Evolutionary conservation across 2,113 vertebrate genomes (phyloP).

Genomic region (Ceyx margarethae): DNA sequence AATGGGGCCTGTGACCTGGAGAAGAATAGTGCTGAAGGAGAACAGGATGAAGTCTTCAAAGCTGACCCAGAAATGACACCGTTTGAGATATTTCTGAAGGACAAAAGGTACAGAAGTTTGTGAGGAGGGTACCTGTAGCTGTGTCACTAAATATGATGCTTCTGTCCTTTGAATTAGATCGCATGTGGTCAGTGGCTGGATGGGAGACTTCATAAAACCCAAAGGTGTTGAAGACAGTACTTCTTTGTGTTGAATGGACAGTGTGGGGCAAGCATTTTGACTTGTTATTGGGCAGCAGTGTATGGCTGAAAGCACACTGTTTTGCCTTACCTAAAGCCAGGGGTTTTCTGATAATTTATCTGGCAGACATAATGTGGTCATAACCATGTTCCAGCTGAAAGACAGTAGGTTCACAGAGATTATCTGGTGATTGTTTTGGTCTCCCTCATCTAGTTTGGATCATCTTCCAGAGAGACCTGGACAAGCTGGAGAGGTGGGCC

Average conservation of each 20-base stretch:
- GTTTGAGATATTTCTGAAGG: conserved; percentile 92
- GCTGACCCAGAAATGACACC: conserved; percentile 75
- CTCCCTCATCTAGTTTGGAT: background rate
- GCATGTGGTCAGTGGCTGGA: background rate
- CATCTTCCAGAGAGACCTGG: no score
- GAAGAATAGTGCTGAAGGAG: conserved; percentile 51
- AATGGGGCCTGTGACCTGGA: conserved; percentile 60
- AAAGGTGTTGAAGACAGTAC: background rate
- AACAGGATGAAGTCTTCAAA: conserved; percentile 45
- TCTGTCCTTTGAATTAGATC: background rate
- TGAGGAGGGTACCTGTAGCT: background rate
- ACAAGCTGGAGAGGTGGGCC: no score
- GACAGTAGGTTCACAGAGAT: background rate
- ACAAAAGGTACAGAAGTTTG: conserved; percentile 80
- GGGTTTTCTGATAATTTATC: background rate
- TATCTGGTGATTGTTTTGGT: background rate
- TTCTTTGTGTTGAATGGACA: background rate
- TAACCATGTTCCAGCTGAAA: background rate
- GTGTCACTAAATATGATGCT: background rate
- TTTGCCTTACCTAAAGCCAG: background rate
- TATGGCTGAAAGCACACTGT: fast-evolving
- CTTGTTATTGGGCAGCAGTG: background rate
- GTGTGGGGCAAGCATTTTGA: background rate
- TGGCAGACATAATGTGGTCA: background rate
- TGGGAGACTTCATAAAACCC: background rate